Evolutionary conservation across 2,888 invertebrate species (phyloP), one percentile per base, ranked within the genome.

Genomic region (Pyrochroa serraticornis): DNA sequence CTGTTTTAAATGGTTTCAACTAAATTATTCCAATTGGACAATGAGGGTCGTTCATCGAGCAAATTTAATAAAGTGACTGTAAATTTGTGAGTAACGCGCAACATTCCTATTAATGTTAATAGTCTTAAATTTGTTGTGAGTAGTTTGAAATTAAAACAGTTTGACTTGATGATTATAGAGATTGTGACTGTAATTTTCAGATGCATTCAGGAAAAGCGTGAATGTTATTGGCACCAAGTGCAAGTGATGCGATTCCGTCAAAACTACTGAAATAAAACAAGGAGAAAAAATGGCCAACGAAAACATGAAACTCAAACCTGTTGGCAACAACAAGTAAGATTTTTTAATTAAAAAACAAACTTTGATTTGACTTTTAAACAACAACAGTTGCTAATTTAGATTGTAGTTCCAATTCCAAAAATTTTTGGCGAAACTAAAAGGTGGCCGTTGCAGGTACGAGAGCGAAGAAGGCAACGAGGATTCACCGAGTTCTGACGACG

Each of bases 401-500:
- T 7, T 34, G 9, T 31, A 52, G 47, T 37, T 46, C 8, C 3
- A 8, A 13, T 39, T 8, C 6, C 36, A 41, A 56, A 45, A 57
- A 51, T 57, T 34, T 31, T 51, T 45, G 46, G 49, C 55, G 43
- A 10, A 10, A 12, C 22, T 49, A 31, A 55, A 49, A 44, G 49
- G 44, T 52, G 38, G 32, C 42, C 34, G 43, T 57, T 58, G 14
- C 47, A 50, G 53, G 45, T 61, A 47, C 34, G 58, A 63, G 41
- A 53, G 56, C 5, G 55, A 53, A 42, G 39, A 13, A 37, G 54
- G 44, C 32, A 57, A 55, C 33, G 59, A 45, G 50, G 50, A 49
- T 48, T 50, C 51, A 30, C 51, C 51, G 36, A 58, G 52, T 43
- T 63, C 60, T 14, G 69, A 69, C 12, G 77, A 78, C 32, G 77